Percentiles rank a stretch among this genome's conserved stretches.
Evolutionary conservation across 2,797 vertebrate genomes (phyloP).

Genomic region (Periophthalmus magnuspinnatus): DNA sequence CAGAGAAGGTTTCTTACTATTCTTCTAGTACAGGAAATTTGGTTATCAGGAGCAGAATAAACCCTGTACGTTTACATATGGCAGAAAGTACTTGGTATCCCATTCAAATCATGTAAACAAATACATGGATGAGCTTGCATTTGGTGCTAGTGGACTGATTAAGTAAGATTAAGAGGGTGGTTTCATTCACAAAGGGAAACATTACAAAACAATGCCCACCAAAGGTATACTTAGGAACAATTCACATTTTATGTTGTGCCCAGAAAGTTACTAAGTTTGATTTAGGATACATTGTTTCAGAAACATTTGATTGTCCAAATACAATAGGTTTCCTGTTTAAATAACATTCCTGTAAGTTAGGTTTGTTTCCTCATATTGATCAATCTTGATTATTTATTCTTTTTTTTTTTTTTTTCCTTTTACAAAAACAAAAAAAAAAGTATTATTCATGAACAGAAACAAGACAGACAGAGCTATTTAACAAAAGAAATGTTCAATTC

Average conservation of each 20-base stretch:
- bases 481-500: too few species aligned
- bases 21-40: neutral
- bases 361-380: too few species aligned
- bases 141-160: conserved; percentile 6
- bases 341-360: too few species aligned
- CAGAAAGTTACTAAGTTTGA: too few species aligned
- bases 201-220: neutral
- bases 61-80: conserved; percentile 43
- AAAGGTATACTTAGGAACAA: too few species aligned
- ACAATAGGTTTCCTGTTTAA: conserved; percentile 3
- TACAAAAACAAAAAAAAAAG: too few species aligned
- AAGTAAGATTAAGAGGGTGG: neutral
- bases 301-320: neutral
- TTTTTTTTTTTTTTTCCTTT: too few species aligned
- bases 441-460: too few species aligned
- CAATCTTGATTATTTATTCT: too few species aligned
- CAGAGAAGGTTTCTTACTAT: neutral
- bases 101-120: conserved; percentile 58
- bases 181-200: neutral
- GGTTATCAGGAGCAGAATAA: neutral
- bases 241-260: too few species aligned
- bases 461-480: too few species aligned
- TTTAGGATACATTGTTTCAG: too few species aligned
- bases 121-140: conserved; percentile 19
- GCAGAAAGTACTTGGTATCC: conserved; percentile 22